These are phyloP conservation scores for Passer domesticus DNA, from an alignment of 2,113 vertebrate species.

Conservation along the genomic window DNA sequence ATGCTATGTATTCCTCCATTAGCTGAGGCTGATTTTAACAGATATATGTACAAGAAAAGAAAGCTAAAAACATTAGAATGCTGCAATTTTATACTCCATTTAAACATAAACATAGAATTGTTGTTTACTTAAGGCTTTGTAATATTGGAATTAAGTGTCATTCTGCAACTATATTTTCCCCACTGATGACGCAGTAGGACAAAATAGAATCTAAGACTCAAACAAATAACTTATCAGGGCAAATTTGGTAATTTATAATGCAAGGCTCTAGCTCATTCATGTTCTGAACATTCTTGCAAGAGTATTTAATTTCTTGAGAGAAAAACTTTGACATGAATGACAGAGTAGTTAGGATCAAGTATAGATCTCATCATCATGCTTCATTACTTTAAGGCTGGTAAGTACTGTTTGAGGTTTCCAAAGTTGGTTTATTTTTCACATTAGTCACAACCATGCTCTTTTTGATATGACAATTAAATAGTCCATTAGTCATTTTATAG, in stretches of 20 bases:
- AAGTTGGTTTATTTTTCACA: slow-evolving; percentile 58
- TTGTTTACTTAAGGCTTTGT: slow-evolving; percentile 34
- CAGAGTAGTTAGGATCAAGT: slow-evolving; percentile 22
- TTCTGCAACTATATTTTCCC: neutral
- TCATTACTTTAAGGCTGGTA: slow-evolving; percentile 52
- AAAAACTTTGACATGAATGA: slow-evolving; percentile 35
- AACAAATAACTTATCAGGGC: neutral
- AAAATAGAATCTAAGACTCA: neutral
- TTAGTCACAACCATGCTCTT: slow-evolving; percentile 61
- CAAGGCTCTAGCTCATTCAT: neutral
- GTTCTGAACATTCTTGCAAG: neutral
- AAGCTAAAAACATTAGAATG: neutral
- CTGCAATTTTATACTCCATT: neutral
- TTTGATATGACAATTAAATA: slow-evolving; percentile 54
- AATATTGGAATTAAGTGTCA: neutral
- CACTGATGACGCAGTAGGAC: neutral
- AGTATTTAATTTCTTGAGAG: neutral
- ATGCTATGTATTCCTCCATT: neutral
- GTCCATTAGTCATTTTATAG: slow-evolving; percentile 66
- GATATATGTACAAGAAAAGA: neutral
- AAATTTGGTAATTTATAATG: neutral
- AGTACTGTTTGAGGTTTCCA: slow-evolving; percentile 37
- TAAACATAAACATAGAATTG: neutral
- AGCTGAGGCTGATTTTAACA: neutral
- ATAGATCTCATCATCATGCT: slow-evolving; percentile 29